Conservation (phyloP, 2,113 vertebrate species). For the Anolis sagrei region DNA sequence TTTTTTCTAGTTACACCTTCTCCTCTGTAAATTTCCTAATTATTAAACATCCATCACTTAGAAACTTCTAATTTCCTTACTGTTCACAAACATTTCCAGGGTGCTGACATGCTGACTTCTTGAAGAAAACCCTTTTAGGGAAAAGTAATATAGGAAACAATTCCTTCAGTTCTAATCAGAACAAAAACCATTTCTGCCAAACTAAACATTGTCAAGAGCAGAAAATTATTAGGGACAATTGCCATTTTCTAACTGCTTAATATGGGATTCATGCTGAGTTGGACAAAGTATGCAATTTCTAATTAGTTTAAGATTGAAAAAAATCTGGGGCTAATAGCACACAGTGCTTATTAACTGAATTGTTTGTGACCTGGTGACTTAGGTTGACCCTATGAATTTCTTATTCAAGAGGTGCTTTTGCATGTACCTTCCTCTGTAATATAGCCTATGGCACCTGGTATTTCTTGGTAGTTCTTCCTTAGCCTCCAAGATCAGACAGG, state of each 20-base stretch:
- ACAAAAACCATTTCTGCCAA: neutral
- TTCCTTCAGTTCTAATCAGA: conserved; percentile 1
- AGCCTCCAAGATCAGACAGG: too few species aligned
- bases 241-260: neutral
- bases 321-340: neutral
- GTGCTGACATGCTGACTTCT: neutral
- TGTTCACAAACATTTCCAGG: conserved; percentile 12
- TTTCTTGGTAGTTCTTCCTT: too few species aligned
- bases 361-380: neutral
- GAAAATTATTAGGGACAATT: conserved; percentile 1
- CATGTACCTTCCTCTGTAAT: too few species aligned
- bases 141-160: neutral
- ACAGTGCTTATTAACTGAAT: neutral
- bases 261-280: fast-evolving
- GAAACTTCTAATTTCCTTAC: conserved; percentile 28
- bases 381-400: too few species aligned
- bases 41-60: neutral
- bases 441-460: too few species aligned
- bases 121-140: conserved; percentile 24
- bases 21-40: neutral
- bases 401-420: too few species aligned
- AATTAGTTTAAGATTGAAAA: neutral
- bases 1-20: conserved; percentile 3
- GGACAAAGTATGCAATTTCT: neutral
- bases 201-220: neutral